These are phyloP conservation scores for Oreonectes daqikongensis DNA, from an alignment of 2,797 vertebrate genomes.

Conservation along the genomic window DNA sequence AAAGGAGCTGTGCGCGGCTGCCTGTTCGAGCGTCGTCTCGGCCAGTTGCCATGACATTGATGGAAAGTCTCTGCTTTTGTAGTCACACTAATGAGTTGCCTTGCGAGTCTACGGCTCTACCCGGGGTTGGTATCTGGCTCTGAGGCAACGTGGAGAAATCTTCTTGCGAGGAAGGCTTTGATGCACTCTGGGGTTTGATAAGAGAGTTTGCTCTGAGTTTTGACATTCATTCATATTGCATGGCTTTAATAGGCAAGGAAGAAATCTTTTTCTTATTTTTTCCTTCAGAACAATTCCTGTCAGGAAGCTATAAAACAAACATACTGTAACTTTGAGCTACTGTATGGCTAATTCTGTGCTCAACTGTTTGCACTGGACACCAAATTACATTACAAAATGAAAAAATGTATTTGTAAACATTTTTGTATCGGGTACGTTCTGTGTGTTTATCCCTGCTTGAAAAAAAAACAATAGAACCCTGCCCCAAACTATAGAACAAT, in stretches of 20 bases:
- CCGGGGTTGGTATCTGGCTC: constrained; percentile 3
- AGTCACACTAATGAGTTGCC: constrained; percentile 17
- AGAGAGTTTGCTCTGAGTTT: constrained; percentile 9
- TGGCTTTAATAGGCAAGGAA: constrained; percentile 25
- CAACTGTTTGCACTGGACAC: not conserved
- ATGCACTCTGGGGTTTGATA: constrained; percentile 4
- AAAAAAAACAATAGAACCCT: too few relatives aligned
- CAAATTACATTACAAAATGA: too few relatives aligned
- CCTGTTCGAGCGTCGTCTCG: not conserved
- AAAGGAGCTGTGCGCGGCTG: constrained; percentile 21
- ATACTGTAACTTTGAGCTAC: not conserved
- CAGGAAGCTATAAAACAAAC: not conserved
- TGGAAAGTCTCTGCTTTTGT: constrained; percentile 35
- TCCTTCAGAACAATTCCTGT: too few relatives aligned
- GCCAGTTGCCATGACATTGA: constrained; percentile 25
- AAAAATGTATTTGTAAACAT: too few relatives aligned
- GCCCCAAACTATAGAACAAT: too few relatives aligned
- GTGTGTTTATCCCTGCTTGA: too few relatives aligned
- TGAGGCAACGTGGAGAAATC: constrained; percentile 7
- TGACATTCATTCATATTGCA: constrained; percentile 31
- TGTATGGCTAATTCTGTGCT: not conserved
- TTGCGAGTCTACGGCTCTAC: not conserved
- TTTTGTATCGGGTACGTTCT: too few relatives aligned
- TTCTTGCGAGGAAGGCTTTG: constrained; percentile 6
- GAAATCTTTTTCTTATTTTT: too few relatives aligned